These are phyloP conservation scores for Halictus quadricinctus DNA, from an alignment of 2,888 invertebrate species.

Conservation along the genomic window DNA sequence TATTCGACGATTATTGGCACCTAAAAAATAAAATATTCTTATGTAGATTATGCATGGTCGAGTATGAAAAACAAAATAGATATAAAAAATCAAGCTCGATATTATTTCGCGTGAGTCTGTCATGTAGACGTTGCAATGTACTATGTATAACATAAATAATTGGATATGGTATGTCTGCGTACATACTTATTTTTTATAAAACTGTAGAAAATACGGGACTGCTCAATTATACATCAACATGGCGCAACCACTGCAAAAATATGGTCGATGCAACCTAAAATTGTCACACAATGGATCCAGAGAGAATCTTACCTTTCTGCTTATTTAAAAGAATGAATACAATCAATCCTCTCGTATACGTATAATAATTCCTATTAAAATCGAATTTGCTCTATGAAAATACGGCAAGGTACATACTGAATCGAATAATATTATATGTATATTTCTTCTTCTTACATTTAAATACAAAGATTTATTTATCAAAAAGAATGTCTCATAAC, in stretches of 20 bases:
- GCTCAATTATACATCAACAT: slow-evolving; percentile 77
- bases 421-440: slow-evolving; percentile 17
- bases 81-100: slow-evolving; percentile 63
- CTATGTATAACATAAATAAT: not conserved
- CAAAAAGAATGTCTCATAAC: slow-evolving; percentile 30
- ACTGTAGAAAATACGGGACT: slow-evolving; percentile 77
- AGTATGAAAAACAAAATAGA: slow-evolving; percentile 72
- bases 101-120: slow-evolving; percentile 49
- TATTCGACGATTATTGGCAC: slow-evolving; percentile 84
- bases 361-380: not conserved
- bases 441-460: slow-evolving; percentile 22
- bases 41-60: slow-evolving; percentile 82
- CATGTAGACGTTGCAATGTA: not conserved
- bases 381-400: slow-evolving; percentile 8
- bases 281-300: slow-evolving; percentile 71
- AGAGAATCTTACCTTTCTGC: slow-evolving; percentile 76
- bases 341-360: not conserved
- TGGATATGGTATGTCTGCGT: not conserved
- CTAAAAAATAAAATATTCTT: slow-evolving; percentile 78
- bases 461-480: slow-evolving; percentile 18
- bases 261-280: slow-evolving; percentile 74
- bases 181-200: slow-evolving; percentile 1
- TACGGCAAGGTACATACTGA: not conserved
- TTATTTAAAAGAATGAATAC: slow-evolving; percentile 71
- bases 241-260: slow-evolving; percentile 77